Base-by-base conservation (phyloP, 1,140 invertebrate species). In the Pachyrhynchus sulphureomaculatus region DNA sequence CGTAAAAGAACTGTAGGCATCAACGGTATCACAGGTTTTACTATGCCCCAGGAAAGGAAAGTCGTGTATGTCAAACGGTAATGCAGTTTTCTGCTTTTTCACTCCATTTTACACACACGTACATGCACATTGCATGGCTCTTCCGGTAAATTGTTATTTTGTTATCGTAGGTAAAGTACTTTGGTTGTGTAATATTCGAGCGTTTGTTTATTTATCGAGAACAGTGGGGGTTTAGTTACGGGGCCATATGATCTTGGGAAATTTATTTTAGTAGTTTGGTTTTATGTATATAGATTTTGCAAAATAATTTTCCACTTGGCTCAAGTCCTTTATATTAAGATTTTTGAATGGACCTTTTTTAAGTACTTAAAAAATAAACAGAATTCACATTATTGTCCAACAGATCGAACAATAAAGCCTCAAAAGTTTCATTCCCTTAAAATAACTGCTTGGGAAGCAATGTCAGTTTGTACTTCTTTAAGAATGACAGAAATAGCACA, bases 81-180 rank as follows among this genome's bases (percentile, higher is more conserved):
- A 42, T 42, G 39, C 39, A 42, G 39, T 42, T 42, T 42, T 42
- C 39, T 20, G 39, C 39, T 42, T 42, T 42, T 42, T 42, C 18
- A 42, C 39, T 21, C 39, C 15, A 18, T 42, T 42, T 18, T 42
- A 42, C 39, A 42, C 26, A 29, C 26, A 29, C 1, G 5, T 10
- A 29, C 26, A 29, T n/a, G n/a, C n/a, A 37, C 34, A n/a, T 21
- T 42, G 39, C 37, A 15, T 18, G 26, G 26, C 21, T 20, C 39
- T 42, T 42, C 39, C 39, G 4, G 15, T 21, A 18, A 42, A 37
- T 37, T 37, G 34, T 37, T 37, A 37, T 37, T 37, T n/a, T 42
- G 39, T 20, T 42, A 18, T 18, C 18, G 39, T 42, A 42, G 39
- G 39, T 42, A 42, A 21, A 42, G 39, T 18, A 20, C 39, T 42